These are phyloP conservation scores for Drosophila virilis DNA, from an alignment of 1,140 invertebrate genomes.

Conservation along the genomic window DNA sequence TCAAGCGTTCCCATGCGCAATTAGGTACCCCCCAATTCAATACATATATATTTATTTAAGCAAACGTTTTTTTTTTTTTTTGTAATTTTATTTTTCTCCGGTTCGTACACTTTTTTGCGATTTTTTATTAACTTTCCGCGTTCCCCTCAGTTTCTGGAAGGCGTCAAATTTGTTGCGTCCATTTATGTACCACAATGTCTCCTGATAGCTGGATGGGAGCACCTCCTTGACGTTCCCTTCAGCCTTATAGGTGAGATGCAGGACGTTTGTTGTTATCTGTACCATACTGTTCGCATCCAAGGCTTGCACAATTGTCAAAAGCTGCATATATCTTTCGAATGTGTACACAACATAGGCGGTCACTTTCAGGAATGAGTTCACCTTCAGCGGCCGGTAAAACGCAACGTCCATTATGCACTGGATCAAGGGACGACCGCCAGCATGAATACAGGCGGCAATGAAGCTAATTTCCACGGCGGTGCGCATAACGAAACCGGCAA, in stretches of 20 bases:
- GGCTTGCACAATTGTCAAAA: constrained; percentile 88
- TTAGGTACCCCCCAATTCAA: constrained; percentile 1
- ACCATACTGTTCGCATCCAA: constrained; percentile 86
- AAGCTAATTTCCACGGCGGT: constrained; percentile 90
- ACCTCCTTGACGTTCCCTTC: constrained; percentile 85
- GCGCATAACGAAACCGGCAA: constrained; percentile 92
- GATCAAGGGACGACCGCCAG: constrained; percentile 86
- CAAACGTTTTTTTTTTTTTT: neutral
- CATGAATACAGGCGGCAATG: constrained; percentile 86
- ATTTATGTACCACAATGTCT: constrained; percentile 90
- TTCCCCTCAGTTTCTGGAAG: constrained; percentile 4
- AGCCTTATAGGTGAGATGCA: constrained; percentile 89
- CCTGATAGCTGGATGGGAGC: constrained; percentile 89
- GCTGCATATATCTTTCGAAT: constrained; percentile 86
- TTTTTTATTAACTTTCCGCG: neutral
- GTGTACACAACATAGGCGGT: constrained; percentile 89
- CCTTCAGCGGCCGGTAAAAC: constrained; percentile 88
- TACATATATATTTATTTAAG: neutral
- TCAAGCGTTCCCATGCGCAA: constrained; percentile 39
- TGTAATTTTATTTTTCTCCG: neutral
- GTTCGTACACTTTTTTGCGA: neutral
- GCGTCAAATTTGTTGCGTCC: constrained; percentile 84
- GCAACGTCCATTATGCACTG: constrained; percentile 89
- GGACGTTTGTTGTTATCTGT: constrained; percentile 88
- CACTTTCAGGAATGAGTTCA: constrained; percentile 89